Percentiles rank a stretch among this genome's conserved stretches.
Evolutionary conservation across 2,797 vertebrate genomes (phyloP).

Genomic region (Oreochromis mossambicus): DNA sequence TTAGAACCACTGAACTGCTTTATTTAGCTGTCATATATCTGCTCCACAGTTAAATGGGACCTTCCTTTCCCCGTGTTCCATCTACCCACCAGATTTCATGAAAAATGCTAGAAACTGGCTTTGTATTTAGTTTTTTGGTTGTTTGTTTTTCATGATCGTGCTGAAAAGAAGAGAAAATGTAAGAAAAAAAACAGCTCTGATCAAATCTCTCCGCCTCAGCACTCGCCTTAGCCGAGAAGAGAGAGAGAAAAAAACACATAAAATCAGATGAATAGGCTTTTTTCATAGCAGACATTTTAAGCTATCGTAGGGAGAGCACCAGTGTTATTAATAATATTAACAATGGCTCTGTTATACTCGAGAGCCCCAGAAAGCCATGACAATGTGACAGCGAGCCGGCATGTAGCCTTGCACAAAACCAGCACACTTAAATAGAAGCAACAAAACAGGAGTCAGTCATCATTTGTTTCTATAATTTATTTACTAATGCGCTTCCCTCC

Average conservation of each 20-base stretch:
- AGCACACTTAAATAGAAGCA: neutral
- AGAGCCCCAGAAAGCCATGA: neutral
- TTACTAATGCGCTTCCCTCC: neutral
- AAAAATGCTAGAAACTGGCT: neutral
- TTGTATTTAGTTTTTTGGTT: neutral
- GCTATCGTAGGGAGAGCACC: neutral
- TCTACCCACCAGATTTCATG: neutral
- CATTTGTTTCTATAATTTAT: neutral
- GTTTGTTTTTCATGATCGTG: neutral
- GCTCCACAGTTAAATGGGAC: neutral
- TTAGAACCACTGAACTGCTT: neutral
- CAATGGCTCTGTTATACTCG: neutral
- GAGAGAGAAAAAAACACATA: rapidly evolving
- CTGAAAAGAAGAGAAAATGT: neutral
- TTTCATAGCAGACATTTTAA: neutral
- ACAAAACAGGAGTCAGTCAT: neutral
- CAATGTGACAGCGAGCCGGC: neutral
- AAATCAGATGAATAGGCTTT: neutral
- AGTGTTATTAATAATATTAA: neutral
- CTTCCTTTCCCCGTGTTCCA: neutral
- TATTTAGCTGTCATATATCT: neutral
- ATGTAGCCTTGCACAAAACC: rapidly evolving
- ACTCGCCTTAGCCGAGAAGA: neutral
- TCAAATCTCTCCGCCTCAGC: neutral
- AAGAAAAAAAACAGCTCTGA: neutral